A percentile compares a stretch with the other conserved stretches of the same genome.
Conservation (phyloP, 2,888 invertebrate genomes). For the Willowsia nigromaculata region DNA sequence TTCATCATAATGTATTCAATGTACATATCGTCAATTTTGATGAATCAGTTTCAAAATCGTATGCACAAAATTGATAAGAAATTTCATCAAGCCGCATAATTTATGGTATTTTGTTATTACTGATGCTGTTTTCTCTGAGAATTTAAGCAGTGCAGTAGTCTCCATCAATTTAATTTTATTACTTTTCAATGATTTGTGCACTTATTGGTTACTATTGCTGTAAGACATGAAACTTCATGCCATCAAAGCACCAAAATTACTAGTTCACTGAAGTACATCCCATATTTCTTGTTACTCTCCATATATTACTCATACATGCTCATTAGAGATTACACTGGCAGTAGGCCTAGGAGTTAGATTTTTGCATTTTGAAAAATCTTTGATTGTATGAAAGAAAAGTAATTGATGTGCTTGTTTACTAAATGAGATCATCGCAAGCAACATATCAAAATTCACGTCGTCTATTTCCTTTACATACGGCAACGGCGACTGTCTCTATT, state of each 20-base stretch:
- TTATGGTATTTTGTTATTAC: neutral
- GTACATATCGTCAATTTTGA: too few relatives aligned
- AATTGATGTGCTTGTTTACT: slow-evolving; percentile 21
- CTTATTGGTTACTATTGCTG: neutral
- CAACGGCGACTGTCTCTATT: neutral
- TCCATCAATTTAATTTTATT: slow-evolving; percentile 12
- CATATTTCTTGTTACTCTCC: too few relatives aligned
- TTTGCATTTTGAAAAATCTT: slow-evolving; percentile 3
- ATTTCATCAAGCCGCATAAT: neutral
- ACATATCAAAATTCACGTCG: too few relatives aligned
- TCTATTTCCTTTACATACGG: too few relatives aligned
- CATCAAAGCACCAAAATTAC: too few relatives aligned
- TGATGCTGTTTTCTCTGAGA: neutral
- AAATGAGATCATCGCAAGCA: slow-evolving; percentile 47
- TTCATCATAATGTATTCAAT: too few relatives aligned
- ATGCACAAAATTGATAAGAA: neutral
- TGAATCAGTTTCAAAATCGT: neutral
- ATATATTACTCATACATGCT: neutral
- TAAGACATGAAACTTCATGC: too few relatives aligned
- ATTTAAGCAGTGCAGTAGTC: neutral
- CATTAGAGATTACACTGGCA: neutral
- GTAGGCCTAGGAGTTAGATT: neutral
- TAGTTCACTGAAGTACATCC: too few relatives aligned
- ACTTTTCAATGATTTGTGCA: neutral
- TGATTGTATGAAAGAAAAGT: neutral